A percentile compares a stretch with the other conserved stretches of the same genome.
These are phyloP conservation scores for Numida meleagris DNA, from an alignment of 2,113 vertebrate genomes.

Conservation along the genomic window DNA sequence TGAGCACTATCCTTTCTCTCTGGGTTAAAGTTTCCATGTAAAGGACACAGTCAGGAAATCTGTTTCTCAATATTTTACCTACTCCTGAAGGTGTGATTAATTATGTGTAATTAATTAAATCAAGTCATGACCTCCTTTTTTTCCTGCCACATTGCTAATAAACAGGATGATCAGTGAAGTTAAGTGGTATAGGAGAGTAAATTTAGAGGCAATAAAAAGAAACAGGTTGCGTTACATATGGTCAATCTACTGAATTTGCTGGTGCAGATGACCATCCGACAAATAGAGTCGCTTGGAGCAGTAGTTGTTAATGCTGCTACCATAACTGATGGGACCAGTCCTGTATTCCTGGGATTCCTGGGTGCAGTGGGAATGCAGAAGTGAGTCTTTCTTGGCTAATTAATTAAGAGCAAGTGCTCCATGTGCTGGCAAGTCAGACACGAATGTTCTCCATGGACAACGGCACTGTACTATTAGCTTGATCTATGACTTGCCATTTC, in stretches of 20 bases:
- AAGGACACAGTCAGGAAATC: neutral
- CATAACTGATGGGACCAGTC: neutral
- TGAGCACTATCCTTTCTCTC: neutral
- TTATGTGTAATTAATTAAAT: conserved; percentile 48
- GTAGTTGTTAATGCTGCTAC: neutral
- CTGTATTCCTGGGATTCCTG: neutral
- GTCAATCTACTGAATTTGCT: neutral
- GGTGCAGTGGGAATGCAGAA: neutral
- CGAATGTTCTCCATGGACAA: neutral
- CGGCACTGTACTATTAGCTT: conserved; percentile 9
- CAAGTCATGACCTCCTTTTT: conserved; percentile 1
- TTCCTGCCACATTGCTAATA: conserved; percentile 1
- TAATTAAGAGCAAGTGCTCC: neutral
- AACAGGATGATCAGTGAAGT: neutral
- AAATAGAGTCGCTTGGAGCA: neutral
- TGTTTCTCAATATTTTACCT: neutral
- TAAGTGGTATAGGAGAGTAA: neutral
- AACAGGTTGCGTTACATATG: neutral
- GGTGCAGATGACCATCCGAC: neutral
- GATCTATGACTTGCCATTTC: conserved; percentile 33
- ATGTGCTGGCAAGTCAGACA: neutral
- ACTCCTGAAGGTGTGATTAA: conserved; percentile 36
- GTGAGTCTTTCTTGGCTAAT: conserved; percentile 17
- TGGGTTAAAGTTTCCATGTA: neutral
- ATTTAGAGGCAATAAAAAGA: conserved; percentile 16